Percentiles rank a stretch among this genome's conserved stretches.
phyloP scores from a whole-genome alignment of 1,140 invertebrate genomes.

The Ips typographus region DNA sequence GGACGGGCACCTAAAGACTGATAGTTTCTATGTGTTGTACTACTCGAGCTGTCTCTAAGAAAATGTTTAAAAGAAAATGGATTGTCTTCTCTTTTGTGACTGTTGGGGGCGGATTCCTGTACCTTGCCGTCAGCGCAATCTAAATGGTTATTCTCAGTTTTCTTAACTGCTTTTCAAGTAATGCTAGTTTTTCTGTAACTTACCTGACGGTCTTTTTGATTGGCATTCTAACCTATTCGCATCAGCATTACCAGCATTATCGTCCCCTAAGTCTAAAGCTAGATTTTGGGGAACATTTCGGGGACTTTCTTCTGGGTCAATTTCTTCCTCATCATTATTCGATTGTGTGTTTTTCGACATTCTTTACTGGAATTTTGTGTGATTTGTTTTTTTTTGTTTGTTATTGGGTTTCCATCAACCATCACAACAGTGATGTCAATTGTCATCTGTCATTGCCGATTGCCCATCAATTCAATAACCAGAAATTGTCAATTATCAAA shows the following conservation, averaged over 20 bases:
- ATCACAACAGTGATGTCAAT: too few species aligned
- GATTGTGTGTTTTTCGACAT: slow-evolving; percentile 14
- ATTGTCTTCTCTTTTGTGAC: slow-evolving; percentile 65
- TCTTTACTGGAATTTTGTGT: too few species aligned
- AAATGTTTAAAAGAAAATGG: slow-evolving; percentile 83
- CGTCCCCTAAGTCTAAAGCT: slow-evolving; percentile 42
- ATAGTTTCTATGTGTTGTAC: slow-evolving; percentile 47
- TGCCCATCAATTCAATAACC: too few species aligned
- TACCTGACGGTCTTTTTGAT: slow-evolving; percentile 21
- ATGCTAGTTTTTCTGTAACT: not conserved
- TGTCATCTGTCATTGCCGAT: too few species aligned
- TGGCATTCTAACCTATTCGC: slow-evolving; percentile 42
- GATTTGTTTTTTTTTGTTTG: too few species aligned
- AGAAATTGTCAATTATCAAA: too few species aligned
- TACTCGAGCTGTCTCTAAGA: slow-evolving; percentile 58
- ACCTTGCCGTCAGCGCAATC: not conserved
- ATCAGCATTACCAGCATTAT: slow-evolving; percentile 39
- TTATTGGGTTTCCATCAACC: too few species aligned
- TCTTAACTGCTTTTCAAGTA: not conserved
- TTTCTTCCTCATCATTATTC: slow-evolving; percentile 22
- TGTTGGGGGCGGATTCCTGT: slow-evolving; percentile 41
- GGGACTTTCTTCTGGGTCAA: slow-evolving; percentile 25
- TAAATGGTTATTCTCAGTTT: not conserved
- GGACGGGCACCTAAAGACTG: slow-evolving; percentile 59
- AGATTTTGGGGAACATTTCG: slow-evolving; percentile 26